Evolutionary conservation across 2,888 invertebrate species (phyloP).

Genomic region (Brenthis daphne): DNA sequence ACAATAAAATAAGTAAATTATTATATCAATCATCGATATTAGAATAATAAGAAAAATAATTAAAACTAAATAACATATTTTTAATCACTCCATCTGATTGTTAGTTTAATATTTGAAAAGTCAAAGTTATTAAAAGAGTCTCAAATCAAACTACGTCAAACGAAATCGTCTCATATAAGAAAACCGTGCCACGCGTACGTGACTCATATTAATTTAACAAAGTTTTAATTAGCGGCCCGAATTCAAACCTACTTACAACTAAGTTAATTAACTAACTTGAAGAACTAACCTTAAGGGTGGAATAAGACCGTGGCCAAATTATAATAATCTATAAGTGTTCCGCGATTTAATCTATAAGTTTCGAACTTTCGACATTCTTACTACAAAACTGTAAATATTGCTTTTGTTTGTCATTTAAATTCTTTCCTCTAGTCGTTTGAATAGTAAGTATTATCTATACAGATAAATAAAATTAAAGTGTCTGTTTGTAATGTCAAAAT

Average conservation of each 20-base stretch:
- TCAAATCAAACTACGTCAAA: slow-evolving; percentile 12
- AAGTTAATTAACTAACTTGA: slow-evolving; percentile 56
- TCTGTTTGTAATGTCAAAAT: too few species aligned
- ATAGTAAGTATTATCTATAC: not conserved
- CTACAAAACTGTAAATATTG: slow-evolving; percentile 15
- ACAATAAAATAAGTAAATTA: too few species aligned
- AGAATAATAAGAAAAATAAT: too few species aligned
- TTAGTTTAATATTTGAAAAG: not conserved
- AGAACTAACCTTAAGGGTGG: slow-evolving; percentile 41
- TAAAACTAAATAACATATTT: too few species aligned
- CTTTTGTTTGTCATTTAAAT: slow-evolving; percentile 8
- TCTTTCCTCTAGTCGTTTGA: not conserved
- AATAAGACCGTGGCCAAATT: slow-evolving; percentile 40
- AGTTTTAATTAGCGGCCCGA: slow-evolving; percentile 60
- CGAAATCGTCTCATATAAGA: slow-evolving; percentile 25
- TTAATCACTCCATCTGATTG: not conserved
- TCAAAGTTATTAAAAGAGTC: slow-evolving; percentile 6
- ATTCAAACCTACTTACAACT: slow-evolving; percentile 58
- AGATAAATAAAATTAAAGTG: too few species aligned
- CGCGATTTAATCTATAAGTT: slow-evolving; percentile 34
- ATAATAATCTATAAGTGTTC: slow-evolving; percentile 40
- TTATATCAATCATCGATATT: too few species aligned
- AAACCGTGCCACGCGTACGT: slow-evolving; percentile 47
- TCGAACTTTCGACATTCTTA: slow-evolving; percentile 23
- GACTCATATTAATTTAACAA: slow-evolving; percentile 50